phyloP scores from a whole-genome alignment of 2,113 vertebrate species.

The Brienomyrus brachyistius region DNA sequence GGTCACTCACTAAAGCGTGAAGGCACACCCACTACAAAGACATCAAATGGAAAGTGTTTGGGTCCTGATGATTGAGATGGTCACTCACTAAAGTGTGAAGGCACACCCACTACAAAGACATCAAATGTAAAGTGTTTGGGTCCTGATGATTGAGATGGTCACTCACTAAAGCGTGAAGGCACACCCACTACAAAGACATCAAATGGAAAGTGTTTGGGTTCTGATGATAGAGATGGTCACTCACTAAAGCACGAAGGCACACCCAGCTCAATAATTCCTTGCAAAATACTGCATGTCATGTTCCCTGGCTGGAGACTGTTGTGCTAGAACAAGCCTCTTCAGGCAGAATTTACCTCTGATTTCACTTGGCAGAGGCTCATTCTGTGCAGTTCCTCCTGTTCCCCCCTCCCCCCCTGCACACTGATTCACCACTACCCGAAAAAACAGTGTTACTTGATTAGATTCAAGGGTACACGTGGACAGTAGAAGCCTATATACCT shows the following conservation, averaged over 20 bases:
- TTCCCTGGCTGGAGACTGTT: neutral
- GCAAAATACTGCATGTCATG: neutral
- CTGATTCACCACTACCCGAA: neutral
- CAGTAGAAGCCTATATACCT: neutral
- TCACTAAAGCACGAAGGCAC: neutral
- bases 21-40: neutral
- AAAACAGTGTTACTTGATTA: neutral
- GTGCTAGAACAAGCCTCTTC: neutral
- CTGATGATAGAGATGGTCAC: neutral
- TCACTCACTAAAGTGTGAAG: neutral
- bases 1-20: neutral
- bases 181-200: neutral
- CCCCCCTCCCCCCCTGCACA: neutral
- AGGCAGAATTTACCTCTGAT: neutral
- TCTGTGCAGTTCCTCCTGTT: neutral
- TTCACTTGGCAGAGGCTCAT: neutral
- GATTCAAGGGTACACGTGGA: neutral
- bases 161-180: neutral
- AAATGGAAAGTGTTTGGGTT: neutral
- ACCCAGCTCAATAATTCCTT: neutral
- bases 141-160: neutral
- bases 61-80: neutral
- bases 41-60: neutral
- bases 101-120: neutral
- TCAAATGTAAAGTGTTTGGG: neutral